phyloP scores from a whole-genome alignment of 2,888 invertebrate species.

The Melinaea marsaeus region DNA sequence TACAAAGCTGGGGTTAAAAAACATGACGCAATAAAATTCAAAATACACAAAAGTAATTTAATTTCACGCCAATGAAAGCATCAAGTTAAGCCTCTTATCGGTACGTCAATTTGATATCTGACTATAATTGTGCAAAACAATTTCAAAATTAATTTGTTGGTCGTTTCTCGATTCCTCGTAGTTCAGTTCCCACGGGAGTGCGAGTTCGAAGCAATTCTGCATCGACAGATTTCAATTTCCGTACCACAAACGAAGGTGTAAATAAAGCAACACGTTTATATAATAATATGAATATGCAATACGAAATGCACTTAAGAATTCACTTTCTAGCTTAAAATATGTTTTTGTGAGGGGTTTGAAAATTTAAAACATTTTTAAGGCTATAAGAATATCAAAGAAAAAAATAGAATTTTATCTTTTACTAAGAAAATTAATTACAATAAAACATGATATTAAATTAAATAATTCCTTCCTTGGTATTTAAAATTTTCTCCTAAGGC shows the following conservation, averaged over 20 bases:
- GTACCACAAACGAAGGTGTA: conserved; percentile 22
- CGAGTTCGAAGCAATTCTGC: conserved; percentile 22
- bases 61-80: conserved; percentile 2
- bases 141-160: conserved; percentile 16
- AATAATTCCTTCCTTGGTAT: too few relatives aligned
- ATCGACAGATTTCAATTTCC: conserved; percentile 33
- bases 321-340: too few relatives aligned
- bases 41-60: conserved; percentile 1
- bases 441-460: too few relatives aligned
- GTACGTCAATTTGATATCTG: conserved; percentile 5
- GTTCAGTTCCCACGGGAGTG: conserved; percentile 14
- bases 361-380: too few relatives aligned
- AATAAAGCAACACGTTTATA: conserved; percentile 22
- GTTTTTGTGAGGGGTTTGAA: too few relatives aligned
- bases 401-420: too few relatives aligned
- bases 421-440: too few relatives aligned
- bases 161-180: conserved; percentile 16
- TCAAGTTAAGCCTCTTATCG: conserved; percentile 9
- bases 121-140: neutral
- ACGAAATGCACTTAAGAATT: neutral
- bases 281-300: conserved; percentile 11
- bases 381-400: too few relatives aligned
- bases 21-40: neutral
- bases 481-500: too few relatives aligned
- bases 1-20: neutral